A percentile compares a stretch with the other conserved stretches of the same genome.
Evolutionary conservation across 2,113 vertebrate genomes (phyloP).

Genomic region (Datnioides undecimradiatus): DNA sequence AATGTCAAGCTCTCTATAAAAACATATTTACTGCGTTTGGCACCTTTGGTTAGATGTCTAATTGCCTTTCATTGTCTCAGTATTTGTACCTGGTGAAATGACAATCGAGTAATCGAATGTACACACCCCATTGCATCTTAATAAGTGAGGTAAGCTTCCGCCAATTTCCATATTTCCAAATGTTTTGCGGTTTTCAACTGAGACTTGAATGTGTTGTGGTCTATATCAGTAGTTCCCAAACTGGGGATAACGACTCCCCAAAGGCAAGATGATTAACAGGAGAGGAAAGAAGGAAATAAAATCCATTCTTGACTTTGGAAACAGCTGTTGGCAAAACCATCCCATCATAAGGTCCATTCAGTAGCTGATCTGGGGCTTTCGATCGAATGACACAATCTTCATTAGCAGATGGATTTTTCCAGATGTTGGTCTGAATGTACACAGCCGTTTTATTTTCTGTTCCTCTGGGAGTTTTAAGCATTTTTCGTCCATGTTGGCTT

Average conservation of each 20-base stretch:
- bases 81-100: too few species aligned
- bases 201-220: not conserved
- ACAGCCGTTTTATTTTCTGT: not conserved
- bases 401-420: not conserved
- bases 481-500: too few species aligned
- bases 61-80: too few species aligned
- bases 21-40: too few species aligned
- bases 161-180: not conserved
- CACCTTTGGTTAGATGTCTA: too few species aligned
- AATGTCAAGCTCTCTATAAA: too few species aligned
- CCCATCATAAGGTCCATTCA: not conserved
- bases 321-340: not conserved
- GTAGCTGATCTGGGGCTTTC: slow-evolving; percentile 1
- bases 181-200: not conserved
- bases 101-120: too few species aligned
- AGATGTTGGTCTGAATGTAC: slow-evolving; percentile 8
- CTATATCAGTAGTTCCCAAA: not conserved
- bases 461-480: not conserved
- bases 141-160: not conserved
- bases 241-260: not conserved
- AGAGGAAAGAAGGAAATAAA: not conserved
- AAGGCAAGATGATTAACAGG: not conserved
- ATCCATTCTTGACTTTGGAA: not conserved
- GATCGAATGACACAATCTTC: not conserved
- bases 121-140: not conserved